Evolutionary conservation across 2,113 vertebrate genomes (phyloP).

Genomic region (Diadophis punctatus): DNA sequence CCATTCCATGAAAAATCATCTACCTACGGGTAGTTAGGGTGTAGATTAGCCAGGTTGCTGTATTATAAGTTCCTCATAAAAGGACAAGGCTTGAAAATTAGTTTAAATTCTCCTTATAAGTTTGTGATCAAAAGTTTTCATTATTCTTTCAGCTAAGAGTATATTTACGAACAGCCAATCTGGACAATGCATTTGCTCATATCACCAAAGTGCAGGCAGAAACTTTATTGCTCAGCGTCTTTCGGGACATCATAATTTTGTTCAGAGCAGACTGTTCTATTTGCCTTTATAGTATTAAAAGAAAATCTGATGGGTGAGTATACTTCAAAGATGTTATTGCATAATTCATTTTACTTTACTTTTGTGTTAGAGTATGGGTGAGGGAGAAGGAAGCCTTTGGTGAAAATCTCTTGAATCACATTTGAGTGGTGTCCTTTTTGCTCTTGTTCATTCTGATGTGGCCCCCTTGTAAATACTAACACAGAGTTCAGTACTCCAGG

Average conservation of each 20-base stretch:
- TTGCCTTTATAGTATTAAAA: slow-evolving; percentile 95
- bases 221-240: slow-evolving; percentile 91
- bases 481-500: not conserved
- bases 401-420: not conserved
- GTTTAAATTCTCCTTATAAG: not conserved
- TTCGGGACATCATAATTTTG: slow-evolving; percentile 88
- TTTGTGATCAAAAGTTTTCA: not conserved
- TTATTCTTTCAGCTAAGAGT: slow-evolving; percentile 79
- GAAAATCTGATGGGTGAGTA: slow-evolving; percentile 81
- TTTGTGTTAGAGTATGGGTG: not conserved
- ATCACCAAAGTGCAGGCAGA: slow-evolving; percentile 88
- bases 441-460: not conserved
- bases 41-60: not conserved
- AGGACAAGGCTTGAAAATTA: not conserved
- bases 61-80: not conserved
- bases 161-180: slow-evolving; percentile 90
- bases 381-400: not conserved
- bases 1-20: not conserved
- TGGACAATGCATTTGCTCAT: slow-evolving; percentile 94
- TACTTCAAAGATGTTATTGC: not conserved
- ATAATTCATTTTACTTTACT: not conserved
- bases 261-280: slow-evolving; percentile 96
- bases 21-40: too few relatives aligned
- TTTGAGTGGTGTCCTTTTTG: not conserved
- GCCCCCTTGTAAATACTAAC: not conserved